Conservation (phyloP, 1,140 invertebrate species). For the Drosophila oshimai region DNA sequence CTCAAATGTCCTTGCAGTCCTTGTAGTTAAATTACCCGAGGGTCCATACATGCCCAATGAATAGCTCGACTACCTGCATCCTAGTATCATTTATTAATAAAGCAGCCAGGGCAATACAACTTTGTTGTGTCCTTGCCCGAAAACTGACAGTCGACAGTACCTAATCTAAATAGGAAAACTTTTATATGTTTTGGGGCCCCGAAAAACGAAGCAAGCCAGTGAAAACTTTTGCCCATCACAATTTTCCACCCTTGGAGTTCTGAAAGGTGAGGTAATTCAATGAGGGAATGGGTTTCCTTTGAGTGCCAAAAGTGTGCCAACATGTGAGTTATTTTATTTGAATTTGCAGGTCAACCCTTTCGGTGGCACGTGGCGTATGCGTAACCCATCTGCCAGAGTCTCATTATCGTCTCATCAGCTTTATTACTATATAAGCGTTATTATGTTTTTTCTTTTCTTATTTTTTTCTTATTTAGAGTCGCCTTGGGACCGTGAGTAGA, state of each 20-base stretch:
- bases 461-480: neutral
- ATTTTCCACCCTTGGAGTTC: neutral
- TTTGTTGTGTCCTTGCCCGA: conserved; percentile 7
- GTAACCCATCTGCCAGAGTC: conserved; percentile 19
- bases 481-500: conserved; percentile 3
- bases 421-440: conserved; percentile 60
- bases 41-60: neutral
- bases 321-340: conserved; percentile 46
- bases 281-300: conserved; percentile 16
- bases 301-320: conserved; percentile 16
- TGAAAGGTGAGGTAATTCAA: conserved; percentile 55
- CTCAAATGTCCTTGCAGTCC: neutral
- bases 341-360: conserved; percentile 35
- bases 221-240: conserved; percentile 27
- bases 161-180: conserved; percentile 60
- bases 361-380: conserved; percentile 37
- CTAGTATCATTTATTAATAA: conserved; percentile 57
- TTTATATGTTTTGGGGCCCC: conserved; percentile 2
- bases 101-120: conserved; percentile 28
- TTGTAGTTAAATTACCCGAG: conserved; percentile 16
- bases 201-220: conserved; percentile 30
- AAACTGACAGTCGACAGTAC: conserved; percentile 19
- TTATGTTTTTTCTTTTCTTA: conserved; percentile 15
- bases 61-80: conserved; percentile 7
- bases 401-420: conserved; percentile 46